A percentile compares a stretch with the other conserved stretches of the same genome.
Conservation (phyloP, 2,888 invertebrate genomes). For the Invenusta paracnida region DNA sequence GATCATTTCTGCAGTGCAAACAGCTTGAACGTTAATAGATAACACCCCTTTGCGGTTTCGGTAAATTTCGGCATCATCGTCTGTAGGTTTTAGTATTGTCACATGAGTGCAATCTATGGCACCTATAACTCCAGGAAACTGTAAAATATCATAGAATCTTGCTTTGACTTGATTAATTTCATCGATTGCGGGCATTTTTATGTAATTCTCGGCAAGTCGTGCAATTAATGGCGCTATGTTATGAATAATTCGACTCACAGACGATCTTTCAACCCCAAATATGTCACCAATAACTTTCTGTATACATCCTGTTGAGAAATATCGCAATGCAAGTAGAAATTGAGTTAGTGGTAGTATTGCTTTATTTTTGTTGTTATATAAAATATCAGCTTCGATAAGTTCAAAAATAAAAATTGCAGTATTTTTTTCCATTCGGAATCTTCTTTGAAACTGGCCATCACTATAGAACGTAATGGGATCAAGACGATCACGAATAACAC, state of each 20-base stretch:
- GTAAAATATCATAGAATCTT: not conserved
- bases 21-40: constrained; percentile 22
- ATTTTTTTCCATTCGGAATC: constrained; percentile 20
- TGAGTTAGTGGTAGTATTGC: not conserved
- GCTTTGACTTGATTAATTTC: not conserved
- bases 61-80: not conserved
- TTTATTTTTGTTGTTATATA: not conserved
- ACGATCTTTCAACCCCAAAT: not conserved
- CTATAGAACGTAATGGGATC: not conserved
- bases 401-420: not conserved
- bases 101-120: not conserved
- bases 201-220: not conserved
- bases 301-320: not conserved
- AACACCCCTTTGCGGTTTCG: not conserved
- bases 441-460: not conserved
- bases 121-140: constrained; percentile 3
- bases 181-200: not conserved
- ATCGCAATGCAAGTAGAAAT: not conserved
- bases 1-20: not conserved
- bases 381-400: not conserved
- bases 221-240: not conserved
- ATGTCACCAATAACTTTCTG: not conserved
- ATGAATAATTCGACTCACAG: constrained; percentile 26
- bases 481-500: not conserved
- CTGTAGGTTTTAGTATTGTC: not conserved